Base-by-base conservation (phyloP, 2,797 vertebrate genomes). In the Benthosema pterotum region DNA sequence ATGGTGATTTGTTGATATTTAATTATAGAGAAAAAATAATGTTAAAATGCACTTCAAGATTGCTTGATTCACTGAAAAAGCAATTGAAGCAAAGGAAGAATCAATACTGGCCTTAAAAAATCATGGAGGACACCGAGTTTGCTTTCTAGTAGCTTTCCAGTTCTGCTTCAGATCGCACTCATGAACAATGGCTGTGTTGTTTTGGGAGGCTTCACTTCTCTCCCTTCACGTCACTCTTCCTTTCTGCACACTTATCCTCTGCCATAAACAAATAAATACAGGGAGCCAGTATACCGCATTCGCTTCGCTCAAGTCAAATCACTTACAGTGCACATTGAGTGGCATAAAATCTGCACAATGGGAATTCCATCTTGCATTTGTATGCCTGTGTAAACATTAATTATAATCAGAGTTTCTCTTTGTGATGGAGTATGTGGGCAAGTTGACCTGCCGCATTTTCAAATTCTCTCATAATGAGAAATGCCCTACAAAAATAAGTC, bases 301-400 rank as follows among this genome's bases (percentile, higher is more conserved):
- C 90, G 86, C 87, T 90, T 91, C 90, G 86, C 87, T 91, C 78
- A 86, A 85, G 83, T 75, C 78, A 85, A 89, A 89, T 89, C 85
- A 79, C 89, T 91, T 91, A 81, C 87, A 88, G 82, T 25, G 52
- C 69, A 84, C 71, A 80, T 6, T 42, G 72, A 57, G 64, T 60
- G 32, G 68, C 70, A 65, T 60, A 32, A 52, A 60, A 71, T 65
- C 50, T 77, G 67, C 63, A 77, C 72, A 74, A 62, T 72, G 80
- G 80, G 87, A 86, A 84, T 86, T 83, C 82, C 78, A 83, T 74
- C 87, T 81, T 70, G 71, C 73, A 62, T 68, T 64, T 74, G 81
- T 84, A 78, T 67, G 75, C 78, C 80, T 85, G 71, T 61, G 81
- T 82, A 89, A 92, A 91, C 85, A 90, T 83, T 86, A 78, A 90